Conservation (phyloP, 2,888 invertebrate genomes). For the Microctonus hyperodae region DNA sequence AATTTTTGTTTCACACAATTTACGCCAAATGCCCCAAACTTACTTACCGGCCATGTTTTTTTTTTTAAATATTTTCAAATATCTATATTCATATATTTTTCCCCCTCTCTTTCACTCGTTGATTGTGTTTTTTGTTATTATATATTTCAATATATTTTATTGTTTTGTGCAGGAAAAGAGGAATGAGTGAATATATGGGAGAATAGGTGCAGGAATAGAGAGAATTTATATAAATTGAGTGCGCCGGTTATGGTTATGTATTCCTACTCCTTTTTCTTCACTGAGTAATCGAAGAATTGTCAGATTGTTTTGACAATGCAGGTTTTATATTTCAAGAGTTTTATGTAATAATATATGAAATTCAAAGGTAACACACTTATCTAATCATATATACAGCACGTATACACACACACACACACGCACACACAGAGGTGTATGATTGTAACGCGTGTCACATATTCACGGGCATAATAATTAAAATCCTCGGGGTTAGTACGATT, state of each 20-base stretch:
- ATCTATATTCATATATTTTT: constrained; percentile 6
- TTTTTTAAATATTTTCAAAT: neutral
- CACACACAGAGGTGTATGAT: constrained; percentile 25
- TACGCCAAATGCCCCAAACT: neutral
- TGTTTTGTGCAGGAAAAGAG: neutral
- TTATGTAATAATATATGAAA: constrained; percentile 14
- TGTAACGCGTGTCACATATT: constrained; percentile 30
- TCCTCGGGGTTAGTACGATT: neutral
- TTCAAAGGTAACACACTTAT: constrained; percentile 25
- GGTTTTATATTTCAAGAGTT: neutral
- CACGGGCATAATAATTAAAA: constrained; percentile 8
- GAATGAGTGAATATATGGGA: neutral
- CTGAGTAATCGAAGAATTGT: constrained; percentile 5
- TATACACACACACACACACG: no score
- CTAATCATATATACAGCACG: no score
- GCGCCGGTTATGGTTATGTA: constrained; percentile 12
- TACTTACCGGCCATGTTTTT: constrained; percentile 34
- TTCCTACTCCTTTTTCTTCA: constrained; percentile 5
- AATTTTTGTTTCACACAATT: neutral
- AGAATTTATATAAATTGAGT: constrained; percentile 10
- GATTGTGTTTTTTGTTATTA: neutral
- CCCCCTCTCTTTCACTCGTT: constrained; percentile 8
- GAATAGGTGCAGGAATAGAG: constrained; percentile 2
- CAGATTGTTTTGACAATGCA: constrained; percentile 4
- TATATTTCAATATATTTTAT: neutral